Evolutionary conservation across 2,797 vertebrate genomes (phyloP), one percentile per base, ranked within the genome.

Genomic region (Chiloscyllium punctatum): DNA sequence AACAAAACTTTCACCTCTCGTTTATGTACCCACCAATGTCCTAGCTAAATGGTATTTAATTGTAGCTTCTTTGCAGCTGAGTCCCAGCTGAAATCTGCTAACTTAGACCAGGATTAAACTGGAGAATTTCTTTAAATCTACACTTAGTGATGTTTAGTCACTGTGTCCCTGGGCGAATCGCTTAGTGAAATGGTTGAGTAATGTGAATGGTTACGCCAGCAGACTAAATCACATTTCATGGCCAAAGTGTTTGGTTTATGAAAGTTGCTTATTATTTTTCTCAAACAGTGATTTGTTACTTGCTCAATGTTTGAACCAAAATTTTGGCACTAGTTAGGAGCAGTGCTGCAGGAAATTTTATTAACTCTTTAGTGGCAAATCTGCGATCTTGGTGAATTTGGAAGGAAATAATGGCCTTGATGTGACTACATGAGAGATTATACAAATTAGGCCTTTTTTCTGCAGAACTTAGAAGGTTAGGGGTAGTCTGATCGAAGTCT

Each of bases 241-340:
- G n/a, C 90, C 90, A 68, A 68, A 9, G 1, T 37, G 92, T 92
- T 62, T 92, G 62, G 90, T 92, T 92, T 92, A 42, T 92, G 88
- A 33, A n/a, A 21, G 53, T 62, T 57, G 86, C 51, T 88, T 33
- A 62, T 66, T n/a, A 62, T 33, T 66, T 91, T 37, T 57, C 11
- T 37, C n/a, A 92, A 91, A 42, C 18, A 69, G 16, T 92, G 33
- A 92, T 68, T 92, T 68, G 33, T 92, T 13, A 11, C 90, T 92
- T 42, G 62, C 23, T 68, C 21, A 42, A 27, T 37, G 62, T 21
- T 69, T 92, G 33, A 92, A 25, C n/a, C 18, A 68, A n/a, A 42
- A 68, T 25, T n/a, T 92, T 92, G 62, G 90, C 62, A 92, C 18
- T 9, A 25, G 62, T 68, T n/a, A 69, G n/a, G 16, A 69, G 33